These are phyloP conservation scores for Garra rufa DNA, from an alignment of 2,113 vertebrate species.

Conservation along the genomic window DNA sequence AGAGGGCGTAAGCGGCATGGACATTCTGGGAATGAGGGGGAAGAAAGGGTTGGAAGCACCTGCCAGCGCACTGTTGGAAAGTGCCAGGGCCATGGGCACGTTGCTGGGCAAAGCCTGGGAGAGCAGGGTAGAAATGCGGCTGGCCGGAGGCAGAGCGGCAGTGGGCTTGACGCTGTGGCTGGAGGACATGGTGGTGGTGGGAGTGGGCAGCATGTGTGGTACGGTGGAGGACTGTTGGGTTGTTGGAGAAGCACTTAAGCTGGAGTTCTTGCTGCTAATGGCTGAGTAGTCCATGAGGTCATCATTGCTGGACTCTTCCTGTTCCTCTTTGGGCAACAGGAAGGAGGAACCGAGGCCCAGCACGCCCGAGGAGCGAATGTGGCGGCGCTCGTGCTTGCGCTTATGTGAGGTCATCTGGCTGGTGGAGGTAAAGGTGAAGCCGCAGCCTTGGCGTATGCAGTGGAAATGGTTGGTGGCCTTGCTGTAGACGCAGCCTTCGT, in stretches of 20 bases:
- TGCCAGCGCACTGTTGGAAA: conserved; percentile 83
- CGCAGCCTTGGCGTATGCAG: conserved; percentile 96
- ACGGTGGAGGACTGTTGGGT: conserved; percentile 89
- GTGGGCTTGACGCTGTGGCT: conserved; percentile 79
- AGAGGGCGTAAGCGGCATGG: conserved; percentile 81
- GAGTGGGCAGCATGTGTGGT: conserved; percentile 79
- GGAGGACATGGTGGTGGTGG: conserved; percentile 76
- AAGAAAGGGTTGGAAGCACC: conserved; percentile 83
- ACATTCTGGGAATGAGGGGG: conserved; percentile 86
- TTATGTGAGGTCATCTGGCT: conserved; percentile 99
- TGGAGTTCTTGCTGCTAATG: conserved; percentile 98
- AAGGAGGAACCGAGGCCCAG: conserved; percentile 87
- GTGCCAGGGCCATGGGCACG: conserved; percentile 88
- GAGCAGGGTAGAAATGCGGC: conserved; percentile 89
- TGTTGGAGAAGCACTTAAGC: conserved; percentile 97
- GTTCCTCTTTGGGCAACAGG: conserved; percentile 90
- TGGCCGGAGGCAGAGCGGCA: conserved; percentile 74
- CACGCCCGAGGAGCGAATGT: conserved; percentile 89
- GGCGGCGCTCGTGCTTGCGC: conserved; percentile 95
- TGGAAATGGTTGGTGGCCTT: conserved; percentile 99
- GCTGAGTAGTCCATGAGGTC: conserved; percentile 97
- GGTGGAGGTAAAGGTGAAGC: conserved; percentile 99
- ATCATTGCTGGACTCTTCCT: conserved; percentile 96
- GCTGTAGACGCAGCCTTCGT: conserved; percentile 98
- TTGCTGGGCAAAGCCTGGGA: conserved; percentile 90